Evolutionary conservation across 23 tunicate species (phyloP).

Genomic region (Styela clava): DNA sequence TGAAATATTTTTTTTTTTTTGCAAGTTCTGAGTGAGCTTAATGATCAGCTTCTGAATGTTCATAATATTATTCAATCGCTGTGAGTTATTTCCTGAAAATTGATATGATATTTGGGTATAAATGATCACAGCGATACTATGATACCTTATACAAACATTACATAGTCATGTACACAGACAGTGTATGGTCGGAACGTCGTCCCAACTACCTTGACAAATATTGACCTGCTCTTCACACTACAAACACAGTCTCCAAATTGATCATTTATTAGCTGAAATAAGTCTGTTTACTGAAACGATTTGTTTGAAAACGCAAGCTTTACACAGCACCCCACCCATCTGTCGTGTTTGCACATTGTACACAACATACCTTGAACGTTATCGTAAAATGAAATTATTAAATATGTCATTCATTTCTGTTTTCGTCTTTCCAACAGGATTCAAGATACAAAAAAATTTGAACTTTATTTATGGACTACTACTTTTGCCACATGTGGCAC

Average conservation of each 20-base stretch:
- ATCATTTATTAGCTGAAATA: slow-evolving; percentile 5
- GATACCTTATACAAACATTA: slow-evolving; percentile 9
- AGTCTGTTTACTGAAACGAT: slow-evolving; percentile 23
- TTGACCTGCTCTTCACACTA: slow-evolving; percentile 9
- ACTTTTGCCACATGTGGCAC: too few species aligned
- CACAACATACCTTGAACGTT: neutral
- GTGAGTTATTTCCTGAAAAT: too few species aligned
- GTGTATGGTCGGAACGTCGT: slow-evolving; percentile 26
- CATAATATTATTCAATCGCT: too few species aligned
- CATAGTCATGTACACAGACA: neutral
- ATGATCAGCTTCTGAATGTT: too few species aligned
- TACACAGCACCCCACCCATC: neutral
- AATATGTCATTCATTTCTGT: neutral
- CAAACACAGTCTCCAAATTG: slow-evolving; percentile 9
- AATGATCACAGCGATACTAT: neutral
- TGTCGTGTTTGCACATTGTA: neutral
- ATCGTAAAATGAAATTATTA: neutral
- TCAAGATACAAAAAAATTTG: too few species aligned
- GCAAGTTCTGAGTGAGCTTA: too few species aligned
- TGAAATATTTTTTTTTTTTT: too few species aligned
- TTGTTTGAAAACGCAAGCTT: slow-evolving; percentile 1
- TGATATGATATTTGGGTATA: too few species aligned
- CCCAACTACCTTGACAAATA: slow-evolving; percentile 28
- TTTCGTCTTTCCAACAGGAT: neutral
- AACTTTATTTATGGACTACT: too few species aligned